These are phyloP conservation scores for Alcis repandata DNA, from an alignment of 2,888 invertebrate species.

Conservation along the genomic window DNA sequence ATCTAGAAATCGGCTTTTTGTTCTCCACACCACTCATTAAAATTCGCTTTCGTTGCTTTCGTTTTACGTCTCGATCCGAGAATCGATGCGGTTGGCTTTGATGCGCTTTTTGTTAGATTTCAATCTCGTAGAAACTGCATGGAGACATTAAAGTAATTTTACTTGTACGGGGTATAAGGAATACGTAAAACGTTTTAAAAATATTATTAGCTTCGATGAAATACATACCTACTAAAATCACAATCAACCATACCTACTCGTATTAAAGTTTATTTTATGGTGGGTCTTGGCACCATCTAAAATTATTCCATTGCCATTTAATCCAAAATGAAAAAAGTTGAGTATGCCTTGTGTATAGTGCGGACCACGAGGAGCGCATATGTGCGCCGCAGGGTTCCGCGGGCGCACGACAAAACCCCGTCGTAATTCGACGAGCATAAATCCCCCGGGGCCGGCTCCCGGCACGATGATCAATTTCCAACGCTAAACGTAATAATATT, in stretches of 20 bases:
- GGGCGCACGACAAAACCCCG: slow-evolving; percentile 54
- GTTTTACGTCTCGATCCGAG: slow-evolving; percentile 25
- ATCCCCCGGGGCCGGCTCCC: slow-evolving; percentile 65
- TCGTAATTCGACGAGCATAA: slow-evolving; percentile 68
- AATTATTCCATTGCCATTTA: slow-evolving; percentile 20
- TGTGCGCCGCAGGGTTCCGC: slow-evolving; percentile 68
- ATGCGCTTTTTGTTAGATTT: background rate
- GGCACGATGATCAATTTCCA: slow-evolving; percentile 75
- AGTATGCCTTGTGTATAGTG: slow-evolving; percentile 1
- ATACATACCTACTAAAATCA: background rate
- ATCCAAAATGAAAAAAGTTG: slow-evolving; percentile 18
- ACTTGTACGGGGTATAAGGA: background rate
- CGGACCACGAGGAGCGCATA: slow-evolving; percentile 53
- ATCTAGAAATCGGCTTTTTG: slow-evolving; percentile 55
- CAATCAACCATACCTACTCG: background rate
- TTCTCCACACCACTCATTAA: slow-evolving; percentile 48
- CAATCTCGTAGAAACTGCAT: background rate
- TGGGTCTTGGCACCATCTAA: background rate
- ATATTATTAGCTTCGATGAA: background rate
- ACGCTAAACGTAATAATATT: slow-evolving; percentile 75
- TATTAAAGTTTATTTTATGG: background rate
- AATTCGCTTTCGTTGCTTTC: slow-evolving; percentile 49
- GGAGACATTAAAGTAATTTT: slow-evolving; percentile 1
- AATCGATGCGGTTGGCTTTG: slow-evolving; percentile 13
- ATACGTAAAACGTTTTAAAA: background rate